Conservation (phyloP, 2,888 invertebrate genomes). For the Rhabditoides inermis region DNA sequence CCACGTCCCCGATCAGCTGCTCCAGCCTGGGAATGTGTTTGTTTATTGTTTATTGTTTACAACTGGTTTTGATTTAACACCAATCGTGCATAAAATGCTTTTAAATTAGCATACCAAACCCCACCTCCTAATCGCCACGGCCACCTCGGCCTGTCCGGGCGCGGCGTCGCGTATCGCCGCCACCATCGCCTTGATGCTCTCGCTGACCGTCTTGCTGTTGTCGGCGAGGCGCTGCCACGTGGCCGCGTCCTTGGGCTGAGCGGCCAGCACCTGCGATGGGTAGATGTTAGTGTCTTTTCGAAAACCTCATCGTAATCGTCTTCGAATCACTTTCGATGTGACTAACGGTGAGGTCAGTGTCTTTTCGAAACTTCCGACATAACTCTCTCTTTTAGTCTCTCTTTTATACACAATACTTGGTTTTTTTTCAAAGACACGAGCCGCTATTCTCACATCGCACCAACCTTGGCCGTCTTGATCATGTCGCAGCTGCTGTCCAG, state of each 20-base stretch:
- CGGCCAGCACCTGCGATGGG: constrained; percentile 77
- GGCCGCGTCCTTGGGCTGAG: constrained; percentile 72
- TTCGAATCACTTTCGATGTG: no score
- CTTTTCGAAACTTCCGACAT: no score
- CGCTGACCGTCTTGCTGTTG: constrained; percentile 76
- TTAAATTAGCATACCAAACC: neutral
- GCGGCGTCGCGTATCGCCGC: constrained; percentile 79
- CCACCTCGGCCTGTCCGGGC: constrained; percentile 87
- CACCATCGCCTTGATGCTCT: constrained; percentile 86
- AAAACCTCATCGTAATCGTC: no score
- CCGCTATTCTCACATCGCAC: no score
- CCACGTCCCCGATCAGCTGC: constrained; percentile 62
- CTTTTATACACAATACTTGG: no score
- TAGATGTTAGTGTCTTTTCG: no score
- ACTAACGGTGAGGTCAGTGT: no score
- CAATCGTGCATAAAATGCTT: constrained; percentile 65
- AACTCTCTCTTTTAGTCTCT: no score
- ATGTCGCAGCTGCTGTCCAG: constrained; percentile 75
- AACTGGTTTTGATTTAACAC: no score
- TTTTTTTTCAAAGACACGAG: no score
- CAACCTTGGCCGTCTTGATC: no score
- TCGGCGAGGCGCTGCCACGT: constrained; percentile 88
- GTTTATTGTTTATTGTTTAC: no score
- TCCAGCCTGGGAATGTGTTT: constrained; percentile 3
- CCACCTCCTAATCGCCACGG: constrained; percentile 63